A percentile compares a stretch with the other conserved stretches of the same genome.
Evolutionary conservation across 2,113 vertebrate genomes (phyloP).

Genomic region (Podocnemis expansa): DNA sequence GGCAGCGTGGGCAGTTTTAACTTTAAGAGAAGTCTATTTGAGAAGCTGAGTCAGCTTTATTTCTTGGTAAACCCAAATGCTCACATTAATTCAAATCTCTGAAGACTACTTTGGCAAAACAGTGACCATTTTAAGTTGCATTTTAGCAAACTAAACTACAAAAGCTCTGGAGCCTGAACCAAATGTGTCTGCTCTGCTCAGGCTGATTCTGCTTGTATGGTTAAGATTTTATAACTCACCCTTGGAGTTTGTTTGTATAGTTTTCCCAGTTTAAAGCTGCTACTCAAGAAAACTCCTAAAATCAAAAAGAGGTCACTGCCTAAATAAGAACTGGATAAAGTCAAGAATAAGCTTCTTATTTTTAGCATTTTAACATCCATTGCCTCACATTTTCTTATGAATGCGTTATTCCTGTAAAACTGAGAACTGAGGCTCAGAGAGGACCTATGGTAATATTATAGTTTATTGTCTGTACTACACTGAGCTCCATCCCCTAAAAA

Average conservation of each 20-base stretch:
- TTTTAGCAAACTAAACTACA: neutral
- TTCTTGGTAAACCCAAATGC: neutral
- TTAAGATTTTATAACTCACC: neutral
- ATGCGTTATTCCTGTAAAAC: neutral
- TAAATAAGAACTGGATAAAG: neutral
- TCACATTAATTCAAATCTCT: conserved; percentile 9
- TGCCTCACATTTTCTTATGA: neutral
- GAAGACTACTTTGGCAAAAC: neutral
- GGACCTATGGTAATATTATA: neutral
- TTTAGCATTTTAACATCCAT: neutral
- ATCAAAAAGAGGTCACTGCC: neutral
- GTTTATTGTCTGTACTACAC: neutral
- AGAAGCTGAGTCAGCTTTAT: conserved; percentile 6
- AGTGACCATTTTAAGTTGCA: neutral
- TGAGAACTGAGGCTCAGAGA: neutral
- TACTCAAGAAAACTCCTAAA: neutral
- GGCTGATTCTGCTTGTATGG: neutral
- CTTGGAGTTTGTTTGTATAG: neutral
- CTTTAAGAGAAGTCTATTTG: neutral
- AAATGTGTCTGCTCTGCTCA: neutral
- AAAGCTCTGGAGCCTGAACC: neutral
- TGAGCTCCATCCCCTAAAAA: neutral
- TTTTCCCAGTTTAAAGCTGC: neutral
- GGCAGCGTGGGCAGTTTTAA: neutral
- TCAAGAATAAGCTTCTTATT: neutral